A percentile compares a stretch with the other conserved stretches of the same genome.
Conservation (phyloP, 2,797 vertebrate genomes). For the Valencia hispanica region DNA sequence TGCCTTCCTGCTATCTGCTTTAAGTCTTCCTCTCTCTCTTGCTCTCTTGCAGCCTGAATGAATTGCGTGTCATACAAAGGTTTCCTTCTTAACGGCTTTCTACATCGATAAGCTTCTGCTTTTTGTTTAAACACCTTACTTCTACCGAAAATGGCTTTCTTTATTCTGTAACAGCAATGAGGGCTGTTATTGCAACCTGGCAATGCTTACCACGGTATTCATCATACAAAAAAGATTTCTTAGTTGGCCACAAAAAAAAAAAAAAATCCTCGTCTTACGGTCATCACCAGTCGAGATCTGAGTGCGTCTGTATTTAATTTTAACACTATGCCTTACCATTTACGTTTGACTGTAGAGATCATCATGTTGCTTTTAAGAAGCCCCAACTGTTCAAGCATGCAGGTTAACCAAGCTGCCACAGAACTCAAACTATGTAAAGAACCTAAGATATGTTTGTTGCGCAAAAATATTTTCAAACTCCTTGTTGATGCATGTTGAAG, state of each 20-base stretch:
- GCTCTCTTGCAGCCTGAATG: background rate
- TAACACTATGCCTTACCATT: background rate
- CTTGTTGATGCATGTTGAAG: constrained; percentile 10
- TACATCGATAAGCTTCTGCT: background rate
- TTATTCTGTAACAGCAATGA: background rate
- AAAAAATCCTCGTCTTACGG: background rate
- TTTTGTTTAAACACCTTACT: background rate
- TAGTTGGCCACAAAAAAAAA: background rate
- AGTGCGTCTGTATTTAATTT: background rate
- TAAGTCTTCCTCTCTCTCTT: background rate
- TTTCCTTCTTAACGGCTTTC: background rate
- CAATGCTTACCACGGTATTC: background rate
- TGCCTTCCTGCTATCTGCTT: background rate
- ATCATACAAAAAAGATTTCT: background rate
- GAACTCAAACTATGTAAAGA: constrained; percentile 22
- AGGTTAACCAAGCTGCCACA: constrained; percentile 8
- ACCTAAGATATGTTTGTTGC: constrained; percentile 30
- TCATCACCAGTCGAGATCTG: background rate
- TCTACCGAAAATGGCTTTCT: background rate
- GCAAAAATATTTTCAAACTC: constrained; percentile 16
- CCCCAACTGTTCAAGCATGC: constrained; percentile 16
- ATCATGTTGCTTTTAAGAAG: constrained; percentile 15
- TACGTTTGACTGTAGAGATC: background rate
- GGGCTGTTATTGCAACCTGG: background rate
- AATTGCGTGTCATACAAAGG: too few relatives aligned